Percentiles rank a stretch among this genome's conserved stretches.
Evolutionary conservation across 2,888 invertebrate genomes (phyloP).

Genomic region (Hydriomena furcata): DNA sequence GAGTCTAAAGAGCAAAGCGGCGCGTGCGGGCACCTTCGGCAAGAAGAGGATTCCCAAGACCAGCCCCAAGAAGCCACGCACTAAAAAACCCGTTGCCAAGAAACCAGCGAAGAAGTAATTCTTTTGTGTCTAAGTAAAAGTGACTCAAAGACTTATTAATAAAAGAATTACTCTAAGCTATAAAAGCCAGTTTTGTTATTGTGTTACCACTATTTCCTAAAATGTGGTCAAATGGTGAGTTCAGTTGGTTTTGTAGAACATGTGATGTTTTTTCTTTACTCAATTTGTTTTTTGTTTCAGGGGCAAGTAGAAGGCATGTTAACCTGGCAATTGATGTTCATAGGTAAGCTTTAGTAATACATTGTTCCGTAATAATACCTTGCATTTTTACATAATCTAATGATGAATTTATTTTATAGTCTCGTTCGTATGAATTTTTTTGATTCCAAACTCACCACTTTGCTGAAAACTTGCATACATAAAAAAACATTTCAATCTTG

Average conservation of each 20-base stretch:
- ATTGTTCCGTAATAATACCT: no score
- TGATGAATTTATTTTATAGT: constrained; percentile 37
- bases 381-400: neutral
- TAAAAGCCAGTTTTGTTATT: constrained; percentile 58
- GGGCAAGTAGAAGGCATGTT: constrained; percentile 18
- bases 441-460: constrained; percentile 23
- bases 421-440: constrained; percentile 26
- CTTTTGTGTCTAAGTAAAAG: constrained; percentile 70
- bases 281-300: constrained; percentile 72
- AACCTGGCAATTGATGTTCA: neutral
- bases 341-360: constrained; percentile 20
- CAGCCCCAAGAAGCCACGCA: constrained; percentile 75
- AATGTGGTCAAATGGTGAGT: constrained; percentile 65
- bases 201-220: constrained; percentile 44
- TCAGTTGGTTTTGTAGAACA: constrained; percentile 50
- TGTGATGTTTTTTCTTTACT: constrained; percentile 71
- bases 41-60: constrained; percentile 84
- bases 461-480: constrained; percentile 11
- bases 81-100: constrained; percentile 77
- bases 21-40: constrained; percentile 85
- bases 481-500: neutral
- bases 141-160: constrained; percentile 68
- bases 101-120: constrained; percentile 83
- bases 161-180: constrained; percentile 78
- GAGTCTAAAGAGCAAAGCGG: constrained; percentile 87